Evolutionary conservation across 2,888 invertebrate genomes (phyloP).

Genomic region (Mycogona germanica): DNA sequence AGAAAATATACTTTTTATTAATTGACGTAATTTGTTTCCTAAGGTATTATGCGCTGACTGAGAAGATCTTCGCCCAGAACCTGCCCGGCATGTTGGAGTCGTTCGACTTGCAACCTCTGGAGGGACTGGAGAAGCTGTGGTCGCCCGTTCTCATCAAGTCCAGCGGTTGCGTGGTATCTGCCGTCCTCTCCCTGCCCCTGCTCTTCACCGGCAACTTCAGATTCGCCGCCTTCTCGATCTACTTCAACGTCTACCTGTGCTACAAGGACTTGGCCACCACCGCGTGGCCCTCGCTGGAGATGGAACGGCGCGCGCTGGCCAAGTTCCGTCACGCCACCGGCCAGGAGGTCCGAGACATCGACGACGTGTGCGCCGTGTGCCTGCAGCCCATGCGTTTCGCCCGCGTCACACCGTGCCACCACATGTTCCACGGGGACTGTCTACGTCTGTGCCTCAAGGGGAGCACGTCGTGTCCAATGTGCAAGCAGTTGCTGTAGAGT

Average conservation of each 20-base stretch:
- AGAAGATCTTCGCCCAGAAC: conserved; percentile 50
- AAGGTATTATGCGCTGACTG: conserved; percentile 52
- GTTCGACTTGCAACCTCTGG: conserved; percentile 48
- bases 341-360: conserved; percentile 52
- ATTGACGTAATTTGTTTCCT: too few species aligned
- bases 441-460: conserved; percentile 56
- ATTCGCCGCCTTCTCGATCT: conserved; percentile 45
- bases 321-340: conserved; percentile 42
- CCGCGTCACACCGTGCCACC: conserved; percentile 63
- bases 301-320: conserved; percentile 46
- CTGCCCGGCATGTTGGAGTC: conserved; percentile 46
- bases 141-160: conserved; percentile 50
- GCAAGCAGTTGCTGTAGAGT: conserved; percentile 40
- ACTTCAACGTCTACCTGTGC: conserved; percentile 52
- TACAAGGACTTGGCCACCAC: conserved; percentile 30
- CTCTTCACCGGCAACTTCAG: conserved; percentile 45
- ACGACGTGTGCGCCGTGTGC: conserved; percentile 69
- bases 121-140: conserved; percentile 57
- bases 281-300: conserved; percentile 39
- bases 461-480: conserved; percentile 58
- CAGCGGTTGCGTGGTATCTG: conserved; percentile 43
- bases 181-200: conserved; percentile 41
- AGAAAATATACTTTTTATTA: too few species aligned
- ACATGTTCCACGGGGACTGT: conserved; percentile 66
- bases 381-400: conserved; percentile 55